These are phyloP conservation scores for Pampus argenteus DNA, from an alignment of 2,797 vertebrate genomes.

Conservation along the genomic window DNA sequence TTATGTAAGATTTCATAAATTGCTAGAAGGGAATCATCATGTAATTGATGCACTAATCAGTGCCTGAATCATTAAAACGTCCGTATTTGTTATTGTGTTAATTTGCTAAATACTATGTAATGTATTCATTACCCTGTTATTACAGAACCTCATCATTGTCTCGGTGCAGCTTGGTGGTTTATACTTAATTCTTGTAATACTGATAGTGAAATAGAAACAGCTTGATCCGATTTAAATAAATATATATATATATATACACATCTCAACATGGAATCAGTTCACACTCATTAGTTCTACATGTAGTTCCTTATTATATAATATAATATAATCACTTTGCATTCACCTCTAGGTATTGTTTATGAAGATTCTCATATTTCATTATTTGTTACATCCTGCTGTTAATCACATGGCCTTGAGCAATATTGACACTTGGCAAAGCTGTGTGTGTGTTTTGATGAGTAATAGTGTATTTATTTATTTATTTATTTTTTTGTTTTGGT, in stretches of 20 bases:
- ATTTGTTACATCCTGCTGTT: neutral
- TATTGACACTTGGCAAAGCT: constrained; percentile 11
- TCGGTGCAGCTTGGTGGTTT: neutral
- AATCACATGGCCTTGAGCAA: constrained; percentile 11
- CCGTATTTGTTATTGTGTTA: constrained; percentile 32
- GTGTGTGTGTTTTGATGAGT: constrained; percentile 15
- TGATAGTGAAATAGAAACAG: neutral
- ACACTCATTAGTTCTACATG: neutral
- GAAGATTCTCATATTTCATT: constrained; percentile 10
- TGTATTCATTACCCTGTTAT: constrained; percentile 27
- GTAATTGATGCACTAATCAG: constrained; percentile 43
- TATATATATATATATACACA: too few relatives aligned
- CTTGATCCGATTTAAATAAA: too few relatives aligned
- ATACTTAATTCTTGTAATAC: neutral
- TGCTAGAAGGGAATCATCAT: neutral
- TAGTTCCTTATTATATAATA: neutral
- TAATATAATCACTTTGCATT: neutral
- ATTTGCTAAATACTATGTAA: constrained; percentile 26
- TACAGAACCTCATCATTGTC: constrained; percentile 11
- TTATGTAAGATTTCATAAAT: neutral
- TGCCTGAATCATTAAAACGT: constrained; percentile 32
- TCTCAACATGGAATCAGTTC: too few relatives aligned
- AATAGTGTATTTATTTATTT: neutral
- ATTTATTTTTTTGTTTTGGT: neutral
- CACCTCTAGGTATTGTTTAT: neutral